Evolutionary conservation across 2,888 invertebrate genomes (phyloP), one percentile per base, ranked within the genome.

Genomic region (Sicus ferrugineus): DNA sequence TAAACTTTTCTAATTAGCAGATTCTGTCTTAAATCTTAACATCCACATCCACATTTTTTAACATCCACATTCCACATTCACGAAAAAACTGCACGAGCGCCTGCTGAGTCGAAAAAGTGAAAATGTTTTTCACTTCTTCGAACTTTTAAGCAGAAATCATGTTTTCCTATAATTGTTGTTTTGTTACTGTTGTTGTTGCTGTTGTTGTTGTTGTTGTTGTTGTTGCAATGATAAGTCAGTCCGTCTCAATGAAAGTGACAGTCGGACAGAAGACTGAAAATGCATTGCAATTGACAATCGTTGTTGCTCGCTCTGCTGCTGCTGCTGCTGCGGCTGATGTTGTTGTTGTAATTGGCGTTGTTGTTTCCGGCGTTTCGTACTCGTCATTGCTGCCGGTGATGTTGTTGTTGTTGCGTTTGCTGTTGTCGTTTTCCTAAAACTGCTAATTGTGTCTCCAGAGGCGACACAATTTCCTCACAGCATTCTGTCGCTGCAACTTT

Each of bases 1-100:
- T n/a, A n/a, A n/a, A n/a, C n/a, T n/a, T n/a, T n/a, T n/a, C n/a
- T n/a, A n/a, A n/a, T n/a, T n/a, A n/a, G n/a, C n/a, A n/a, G n/a
- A n/a, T n/a, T n/a, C n/a, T n/a, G n/a, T n/a, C n/a, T n/a, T n/a
- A n/a, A n/a, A n/a, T n/a, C n/a, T n/a, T n/a, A 48, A 23, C 42
- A 62, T 48, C 56, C 75, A 75, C 73, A 75, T 73, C 69, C 71
- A 78, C 80, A 81, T 81, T 81, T 78, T 81, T 78, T 79, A 72
- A 73, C 74, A 73, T 73, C 69, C 73, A 67, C 30, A 19, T 34
- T 61, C 38, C 42, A 9, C 38, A 38, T 61, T 38, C 38, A 38
- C 21, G 61, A 34, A 14, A 54, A n/a, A n/a, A 9, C 38, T n/a
- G n/a, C 54, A 67, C 70, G 70, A 75, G 68, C 71, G 75, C 68